These are phyloP conservation scores for Cryptomyrus ogoouensis DNA, from an alignment of 2,113 vertebrate species.

Conservation along the genomic window DNA sequence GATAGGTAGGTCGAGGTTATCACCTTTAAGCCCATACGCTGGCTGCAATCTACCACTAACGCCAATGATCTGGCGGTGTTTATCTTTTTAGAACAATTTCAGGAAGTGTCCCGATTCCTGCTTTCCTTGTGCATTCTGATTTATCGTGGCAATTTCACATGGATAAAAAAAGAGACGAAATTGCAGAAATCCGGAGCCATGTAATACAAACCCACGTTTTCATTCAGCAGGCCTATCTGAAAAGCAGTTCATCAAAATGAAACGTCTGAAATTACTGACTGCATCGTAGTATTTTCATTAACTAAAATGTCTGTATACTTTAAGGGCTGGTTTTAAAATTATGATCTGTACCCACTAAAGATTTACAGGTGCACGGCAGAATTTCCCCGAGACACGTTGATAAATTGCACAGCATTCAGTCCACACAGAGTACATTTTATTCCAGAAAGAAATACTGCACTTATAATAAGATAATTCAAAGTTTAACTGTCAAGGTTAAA, in stretches of 20 bases:
- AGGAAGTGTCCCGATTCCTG: not conserved
- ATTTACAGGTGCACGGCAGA: not conserved
- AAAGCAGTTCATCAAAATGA: conserved; percentile 6
- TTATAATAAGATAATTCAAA: conserved; percentile 11
- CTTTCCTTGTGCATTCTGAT: not conserved
- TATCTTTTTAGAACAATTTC: not conserved
- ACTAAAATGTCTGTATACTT: not conserved
- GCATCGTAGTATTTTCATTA: conserved; percentile 14
- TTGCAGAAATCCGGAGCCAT: not conserved
- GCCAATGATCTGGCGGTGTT: not conserved
- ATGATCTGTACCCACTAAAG: not conserved
- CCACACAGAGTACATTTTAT: conserved; percentile 13
- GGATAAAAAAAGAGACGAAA: not conserved
- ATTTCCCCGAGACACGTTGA: not conserved
- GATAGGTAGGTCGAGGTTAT: not conserved
- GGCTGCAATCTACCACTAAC: not conserved
- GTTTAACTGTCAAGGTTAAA: conserved; percentile 12
- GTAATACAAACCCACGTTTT: not conserved
- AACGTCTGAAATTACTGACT: not conserved
- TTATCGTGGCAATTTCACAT: not conserved
- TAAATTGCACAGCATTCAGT: not conserved
- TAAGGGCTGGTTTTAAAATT: not conserved
- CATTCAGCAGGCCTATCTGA: not conserved
- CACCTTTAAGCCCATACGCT: not conserved
- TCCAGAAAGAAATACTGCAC: conserved; percentile 6